Conservation (phyloP, 2,113 vertebrate species). For the Strigops habroptila region DNA sequence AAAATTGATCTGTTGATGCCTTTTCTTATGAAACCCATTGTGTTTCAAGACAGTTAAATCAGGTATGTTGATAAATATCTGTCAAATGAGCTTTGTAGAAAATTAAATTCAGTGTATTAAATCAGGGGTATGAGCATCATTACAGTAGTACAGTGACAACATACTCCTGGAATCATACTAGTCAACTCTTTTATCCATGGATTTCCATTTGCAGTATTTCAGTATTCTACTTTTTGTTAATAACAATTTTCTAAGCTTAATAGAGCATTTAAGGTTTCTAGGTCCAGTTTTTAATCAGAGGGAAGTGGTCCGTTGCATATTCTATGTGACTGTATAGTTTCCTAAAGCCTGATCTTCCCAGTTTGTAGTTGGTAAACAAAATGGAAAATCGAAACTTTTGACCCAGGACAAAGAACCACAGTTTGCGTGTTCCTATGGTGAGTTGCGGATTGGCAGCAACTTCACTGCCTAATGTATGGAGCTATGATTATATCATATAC, state of each 20-base stretch:
- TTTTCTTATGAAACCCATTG: background rate
- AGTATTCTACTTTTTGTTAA: background rate
- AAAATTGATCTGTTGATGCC: background rate
- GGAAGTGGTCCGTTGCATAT: background rate
- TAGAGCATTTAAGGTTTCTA: background rate
- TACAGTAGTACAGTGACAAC: background rate
- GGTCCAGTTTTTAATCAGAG: background rate
- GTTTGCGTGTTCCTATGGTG: background rate
- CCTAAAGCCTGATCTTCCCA: background rate
- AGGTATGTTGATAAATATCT: background rate
- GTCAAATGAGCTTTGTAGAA: background rate
- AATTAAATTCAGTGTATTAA: background rate
- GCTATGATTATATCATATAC: background rate
- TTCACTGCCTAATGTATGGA: background rate
- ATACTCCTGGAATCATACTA: background rate
- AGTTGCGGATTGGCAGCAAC: background rate
- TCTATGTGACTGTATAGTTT: background rate
- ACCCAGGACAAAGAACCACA: background rate
- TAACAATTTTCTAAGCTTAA: background rate
- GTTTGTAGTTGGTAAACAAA: background rate
- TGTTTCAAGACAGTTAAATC: background rate
- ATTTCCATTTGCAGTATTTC: background rate
- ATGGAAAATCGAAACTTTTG: background rate
- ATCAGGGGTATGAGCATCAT: background rate
- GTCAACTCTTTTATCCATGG: background rate